These are phyloP conservation scores for Halcyon badia DNA, from an alignment of 2,797 vertebrate species.

Conservation along the genomic window DNA sequence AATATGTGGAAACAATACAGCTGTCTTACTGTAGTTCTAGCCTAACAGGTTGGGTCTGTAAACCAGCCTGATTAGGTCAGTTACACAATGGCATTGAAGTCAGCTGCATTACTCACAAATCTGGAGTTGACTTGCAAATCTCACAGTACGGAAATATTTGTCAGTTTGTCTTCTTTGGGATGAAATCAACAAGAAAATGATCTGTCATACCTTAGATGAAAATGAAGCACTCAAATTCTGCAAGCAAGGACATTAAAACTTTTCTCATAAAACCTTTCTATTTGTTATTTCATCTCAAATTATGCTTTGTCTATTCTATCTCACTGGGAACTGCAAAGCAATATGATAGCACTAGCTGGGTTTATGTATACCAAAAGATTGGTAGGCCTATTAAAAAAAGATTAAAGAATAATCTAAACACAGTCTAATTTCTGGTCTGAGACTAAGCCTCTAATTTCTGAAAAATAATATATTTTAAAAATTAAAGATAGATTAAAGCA, in stretches of 20 bases:
- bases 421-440: background rate
- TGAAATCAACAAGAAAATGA: background rate
- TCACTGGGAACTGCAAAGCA: background rate
- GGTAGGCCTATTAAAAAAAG: background rate
- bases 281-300: background rate
- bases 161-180: background rate
- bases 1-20: background rate
- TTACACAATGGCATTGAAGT: background rate
- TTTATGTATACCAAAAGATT: background rate
- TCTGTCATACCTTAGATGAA: background rate
- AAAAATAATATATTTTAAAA: background rate
- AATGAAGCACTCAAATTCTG: background rate
- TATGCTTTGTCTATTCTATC: background rate
- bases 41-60: background rate
- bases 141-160: background rate
- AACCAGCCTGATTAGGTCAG: background rate
- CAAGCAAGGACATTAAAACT: background rate
- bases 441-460: background rate
- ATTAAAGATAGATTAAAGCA: background rate
- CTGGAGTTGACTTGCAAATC: background rate
- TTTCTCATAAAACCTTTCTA: background rate
- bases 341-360: background rate
- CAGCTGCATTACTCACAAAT: background rate
- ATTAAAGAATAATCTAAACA: background rate
- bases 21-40: background rate